phyloP scores from a whole-genome alignment of 2,888 invertebrate species.

The Cephonodes hylas region DNA sequence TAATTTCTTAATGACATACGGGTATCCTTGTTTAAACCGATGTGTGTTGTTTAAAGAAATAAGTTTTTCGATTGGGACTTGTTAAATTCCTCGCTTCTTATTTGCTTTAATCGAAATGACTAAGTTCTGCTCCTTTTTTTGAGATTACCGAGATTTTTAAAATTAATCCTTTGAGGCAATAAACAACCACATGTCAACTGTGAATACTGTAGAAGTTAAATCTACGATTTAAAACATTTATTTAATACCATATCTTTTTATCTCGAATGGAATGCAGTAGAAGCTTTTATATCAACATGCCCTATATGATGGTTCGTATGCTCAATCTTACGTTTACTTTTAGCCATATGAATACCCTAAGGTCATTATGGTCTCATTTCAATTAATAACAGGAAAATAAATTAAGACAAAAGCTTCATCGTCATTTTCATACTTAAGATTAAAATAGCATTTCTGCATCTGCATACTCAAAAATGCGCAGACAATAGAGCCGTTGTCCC shows the following conservation, averaged over 20 bases:
- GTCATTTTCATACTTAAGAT: no score
- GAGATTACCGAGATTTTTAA: neutral
- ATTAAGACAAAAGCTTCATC: no score
- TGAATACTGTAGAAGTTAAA: neutral
- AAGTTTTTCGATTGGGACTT: neutral
- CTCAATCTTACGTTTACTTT: no score
- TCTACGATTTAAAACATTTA: neutral
- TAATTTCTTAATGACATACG: constrained; percentile 5
- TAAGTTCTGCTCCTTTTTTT: neutral
- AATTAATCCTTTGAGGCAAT: neutral
- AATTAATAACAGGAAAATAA: no score
- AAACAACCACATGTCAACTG: neutral
- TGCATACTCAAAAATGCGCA: neutral
- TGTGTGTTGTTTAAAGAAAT: constrained; percentile 6
- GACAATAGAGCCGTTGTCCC: neutral
- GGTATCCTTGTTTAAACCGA: neutral
- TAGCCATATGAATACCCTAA: no score
- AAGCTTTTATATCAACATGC: no score
- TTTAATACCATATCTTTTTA: no score
- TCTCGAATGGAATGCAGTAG: no score
- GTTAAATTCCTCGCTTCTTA: constrained; percentile 6
- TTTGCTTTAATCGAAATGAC: neutral
- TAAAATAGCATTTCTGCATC: neutral
- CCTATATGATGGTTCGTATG: no score
- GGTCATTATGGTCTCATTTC: no score